phyloP scores from a whole-genome alignment of 2,113 vertebrate genomes.

The Nyctibius bracteatus region DNA sequence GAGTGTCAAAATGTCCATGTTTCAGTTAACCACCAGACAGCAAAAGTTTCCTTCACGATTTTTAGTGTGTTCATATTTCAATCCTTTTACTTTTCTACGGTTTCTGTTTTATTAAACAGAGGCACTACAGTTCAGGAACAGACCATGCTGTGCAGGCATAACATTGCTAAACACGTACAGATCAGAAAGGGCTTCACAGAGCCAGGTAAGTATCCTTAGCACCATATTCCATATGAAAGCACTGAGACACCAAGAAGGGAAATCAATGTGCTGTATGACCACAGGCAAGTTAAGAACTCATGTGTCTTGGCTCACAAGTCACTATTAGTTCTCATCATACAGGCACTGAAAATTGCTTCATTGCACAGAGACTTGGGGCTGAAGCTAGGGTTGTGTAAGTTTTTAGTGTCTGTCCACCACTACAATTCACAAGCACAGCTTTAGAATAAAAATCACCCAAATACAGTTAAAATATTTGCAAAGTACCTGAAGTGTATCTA shows the following conservation, averaged over 20 bases:
- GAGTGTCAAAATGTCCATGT: neutral
- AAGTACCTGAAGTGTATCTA: neutral
- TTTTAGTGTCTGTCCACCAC: neutral
- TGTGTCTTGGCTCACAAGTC: slow-evolving; percentile 24
- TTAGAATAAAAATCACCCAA: neutral
- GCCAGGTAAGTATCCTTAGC: neutral
- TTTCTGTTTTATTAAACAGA: neutral
- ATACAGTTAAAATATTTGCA: neutral
- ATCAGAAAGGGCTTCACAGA: neutral
- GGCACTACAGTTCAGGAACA: neutral
- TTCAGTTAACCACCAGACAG: neutral
- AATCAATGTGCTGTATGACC: slow-evolving; percentile 13
- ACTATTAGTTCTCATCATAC: neutral
- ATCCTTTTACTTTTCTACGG: neutral
- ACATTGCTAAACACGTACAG: neutral
- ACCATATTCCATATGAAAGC: neutral
- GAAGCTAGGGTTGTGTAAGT: neutral
- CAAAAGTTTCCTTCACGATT: neutral
- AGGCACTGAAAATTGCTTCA: neutral
- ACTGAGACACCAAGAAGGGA: neutral
- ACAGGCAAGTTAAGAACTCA: slow-evolving; percentile 27
- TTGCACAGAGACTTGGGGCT: neutral
- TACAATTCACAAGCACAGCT: neutral
- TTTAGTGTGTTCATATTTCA: neutral
- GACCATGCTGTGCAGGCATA: neutral